These are phyloP conservation scores for Diglossa brunneiventris DNA, from an alignment of 2,113 vertebrate genomes.

Conservation along the genomic window DNA sequence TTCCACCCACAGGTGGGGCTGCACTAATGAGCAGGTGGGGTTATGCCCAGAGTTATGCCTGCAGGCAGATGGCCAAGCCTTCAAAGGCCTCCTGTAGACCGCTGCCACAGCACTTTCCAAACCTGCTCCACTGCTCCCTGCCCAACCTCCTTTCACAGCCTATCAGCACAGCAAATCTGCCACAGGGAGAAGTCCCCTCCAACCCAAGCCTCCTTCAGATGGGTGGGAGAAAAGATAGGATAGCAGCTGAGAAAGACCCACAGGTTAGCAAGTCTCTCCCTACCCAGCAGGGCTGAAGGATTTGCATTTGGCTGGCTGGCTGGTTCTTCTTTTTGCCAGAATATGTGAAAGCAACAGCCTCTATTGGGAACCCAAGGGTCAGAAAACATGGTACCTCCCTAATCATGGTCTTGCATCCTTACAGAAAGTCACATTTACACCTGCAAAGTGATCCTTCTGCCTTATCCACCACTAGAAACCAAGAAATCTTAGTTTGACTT, in stretches of 20 bases:
- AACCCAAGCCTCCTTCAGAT: conserved; percentile 32
- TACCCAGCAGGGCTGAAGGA: not conserved
- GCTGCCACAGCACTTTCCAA: conserved; percentile 36
- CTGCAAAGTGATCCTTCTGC: not conserved
- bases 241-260: not conserved
- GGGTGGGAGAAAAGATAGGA: not conserved
- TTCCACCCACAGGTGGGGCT: not conserved
- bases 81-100: not conserved
- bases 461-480: not conserved
- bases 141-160: not conserved
- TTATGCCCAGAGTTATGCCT: not conserved
- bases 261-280: not conserved
- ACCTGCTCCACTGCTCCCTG: conserved; percentile 40
- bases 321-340: not conserved
- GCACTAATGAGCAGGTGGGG: not conserved
- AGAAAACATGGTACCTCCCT: accelerated
- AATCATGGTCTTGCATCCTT: not conserved
- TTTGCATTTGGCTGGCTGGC: not conserved
- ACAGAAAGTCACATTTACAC: not conserved
- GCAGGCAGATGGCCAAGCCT: conserved; percentile 9
- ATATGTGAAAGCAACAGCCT: not conserved
- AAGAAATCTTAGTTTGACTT: not conserved
- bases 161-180: not conserved
- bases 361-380: not conserved
- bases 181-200: not conserved